Evolutionary conservation across 2,113 vertebrate species (phyloP).

Genomic region (Tachycineta bicolor): DNA sequence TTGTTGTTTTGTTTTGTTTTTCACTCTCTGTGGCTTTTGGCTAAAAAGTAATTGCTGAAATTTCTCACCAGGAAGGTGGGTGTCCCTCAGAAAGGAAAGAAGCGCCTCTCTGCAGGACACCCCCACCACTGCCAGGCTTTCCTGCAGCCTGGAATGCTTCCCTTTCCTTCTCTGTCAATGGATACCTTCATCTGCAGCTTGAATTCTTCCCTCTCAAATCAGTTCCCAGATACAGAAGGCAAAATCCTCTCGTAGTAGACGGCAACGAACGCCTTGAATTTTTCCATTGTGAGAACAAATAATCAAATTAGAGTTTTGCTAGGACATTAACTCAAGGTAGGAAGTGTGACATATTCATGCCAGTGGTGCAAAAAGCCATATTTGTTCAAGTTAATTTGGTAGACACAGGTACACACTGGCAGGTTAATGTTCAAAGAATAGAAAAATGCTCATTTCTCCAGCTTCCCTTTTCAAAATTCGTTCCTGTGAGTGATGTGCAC

Average conservation of each 20-base stretch:
- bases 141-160: not conserved
- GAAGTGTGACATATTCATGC: not conserved
- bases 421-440: not conserved
- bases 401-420: not conserved
- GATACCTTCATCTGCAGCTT: not conserved
- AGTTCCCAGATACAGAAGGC: not conserved
- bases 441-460: not conserved
- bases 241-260: not conserved
- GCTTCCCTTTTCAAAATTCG: not conserved
- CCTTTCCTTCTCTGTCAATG: not conserved
- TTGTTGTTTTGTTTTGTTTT: not conserved
- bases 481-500: not conserved
- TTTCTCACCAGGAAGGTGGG: not conserved
- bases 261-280: rapidly evolving
- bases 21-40: not conserved
- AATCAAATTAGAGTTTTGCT: not conserved
- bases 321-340: not conserved
- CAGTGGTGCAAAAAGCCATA: not conserved
- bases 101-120: not conserved
- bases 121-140: not conserved
- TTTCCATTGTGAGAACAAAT: not conserved
- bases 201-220: not conserved
- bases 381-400: not conserved
- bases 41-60: not conserved
- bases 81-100: not conserved